These are phyloP conservation scores for Coryphaenoides rupestris DNA, from an alignment of 2,113 vertebrate species.

Conservation along the genomic window DNA sequence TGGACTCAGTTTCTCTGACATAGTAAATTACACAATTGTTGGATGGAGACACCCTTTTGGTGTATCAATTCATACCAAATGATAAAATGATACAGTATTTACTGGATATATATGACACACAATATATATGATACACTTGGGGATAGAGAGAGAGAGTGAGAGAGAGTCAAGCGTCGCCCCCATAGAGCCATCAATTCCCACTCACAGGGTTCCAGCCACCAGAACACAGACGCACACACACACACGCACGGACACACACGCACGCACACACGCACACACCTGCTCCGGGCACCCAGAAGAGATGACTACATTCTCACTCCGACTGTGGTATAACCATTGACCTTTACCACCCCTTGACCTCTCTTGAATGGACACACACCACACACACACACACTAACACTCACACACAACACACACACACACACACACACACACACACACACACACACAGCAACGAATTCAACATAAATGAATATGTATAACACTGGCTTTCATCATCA, in stretches of 20 bases:
- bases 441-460: too few relatives aligned
- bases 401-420: background rate
- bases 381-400: slow-evolving; percentile 35
- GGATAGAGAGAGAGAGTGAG: too few relatives aligned
- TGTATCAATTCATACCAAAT: background rate
- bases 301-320: slow-evolving; percentile 32
- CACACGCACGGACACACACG: slow-evolving; percentile 2
- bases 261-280: background rate
- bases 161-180: too few relatives aligned
- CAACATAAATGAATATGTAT: too few relatives aligned
- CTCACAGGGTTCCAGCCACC: background rate
- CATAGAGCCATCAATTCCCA: background rate
- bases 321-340: slow-evolving; percentile 36
- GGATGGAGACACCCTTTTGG: background rate
- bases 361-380: slow-evolving; percentile 42
- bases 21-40: too few relatives aligned
- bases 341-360: slow-evolving; percentile 14
- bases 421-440: too few relatives aligned
- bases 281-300: slow-evolving; percentile 12
- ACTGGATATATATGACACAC: slow-evolving; percentile 1
- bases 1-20: too few relatives aligned
- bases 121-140: background rate
- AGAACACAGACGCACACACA: background rate
- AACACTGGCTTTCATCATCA: too few relatives aligned
- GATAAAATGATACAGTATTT: background rate